A percentile compares a stretch with the other conserved stretches of the same genome.
Conservation (phyloP, 2,113 vertebrate species). For the Xiphias gladius region DNA sequence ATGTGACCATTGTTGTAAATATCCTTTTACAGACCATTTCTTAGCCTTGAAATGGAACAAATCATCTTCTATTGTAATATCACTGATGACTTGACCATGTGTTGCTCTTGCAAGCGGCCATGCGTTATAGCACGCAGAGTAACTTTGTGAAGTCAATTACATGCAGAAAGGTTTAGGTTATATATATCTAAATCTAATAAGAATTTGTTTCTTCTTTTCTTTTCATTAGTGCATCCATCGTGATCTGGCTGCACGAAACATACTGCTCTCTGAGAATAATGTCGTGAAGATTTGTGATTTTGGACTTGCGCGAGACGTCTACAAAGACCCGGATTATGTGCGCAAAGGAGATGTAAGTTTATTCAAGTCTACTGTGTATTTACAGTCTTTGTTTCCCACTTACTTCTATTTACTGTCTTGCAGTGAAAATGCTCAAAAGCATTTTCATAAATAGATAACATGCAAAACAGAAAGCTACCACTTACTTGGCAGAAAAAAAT, state of each 20-base stretch:
- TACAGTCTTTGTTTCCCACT: not conserved
- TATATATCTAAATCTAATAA: not conserved
- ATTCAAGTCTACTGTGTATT: not conserved
- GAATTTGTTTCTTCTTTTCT: not conserved
- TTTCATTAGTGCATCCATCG: conserved; percentile 91
- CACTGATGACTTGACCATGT: conserved; percentile 69
- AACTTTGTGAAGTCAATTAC: conserved; percentile 5
- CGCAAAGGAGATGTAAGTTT: conserved; percentile 95
- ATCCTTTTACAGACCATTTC: conserved; percentile 32
- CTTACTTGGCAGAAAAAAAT: conserved; percentile 29
- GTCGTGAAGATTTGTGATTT: conserved; percentile 98
- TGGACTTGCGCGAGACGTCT: conserved; percentile 93
- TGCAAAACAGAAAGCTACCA: conserved; percentile 31
- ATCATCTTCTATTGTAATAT: conserved; percentile 59
- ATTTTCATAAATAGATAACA: conserved; percentile 35
- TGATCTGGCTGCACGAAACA: conserved; percentile 93
- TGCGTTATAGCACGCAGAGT: conserved; percentile 30
- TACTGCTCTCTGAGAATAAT: conserved; percentile 94
- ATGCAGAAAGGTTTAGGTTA: conserved; percentile 11
- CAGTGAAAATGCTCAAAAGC: conserved; percentile 10
- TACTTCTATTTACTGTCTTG: conserved; percentile 10
- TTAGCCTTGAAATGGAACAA: conserved; percentile 48
- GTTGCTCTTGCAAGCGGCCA: conserved; percentile 47
- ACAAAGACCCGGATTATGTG: conserved; percentile 95
- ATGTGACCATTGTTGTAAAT: conserved; percentile 65